Base-by-base conservation (phyloP, 2,888 invertebrate species). In the Tanypteryx hageni region DNA sequence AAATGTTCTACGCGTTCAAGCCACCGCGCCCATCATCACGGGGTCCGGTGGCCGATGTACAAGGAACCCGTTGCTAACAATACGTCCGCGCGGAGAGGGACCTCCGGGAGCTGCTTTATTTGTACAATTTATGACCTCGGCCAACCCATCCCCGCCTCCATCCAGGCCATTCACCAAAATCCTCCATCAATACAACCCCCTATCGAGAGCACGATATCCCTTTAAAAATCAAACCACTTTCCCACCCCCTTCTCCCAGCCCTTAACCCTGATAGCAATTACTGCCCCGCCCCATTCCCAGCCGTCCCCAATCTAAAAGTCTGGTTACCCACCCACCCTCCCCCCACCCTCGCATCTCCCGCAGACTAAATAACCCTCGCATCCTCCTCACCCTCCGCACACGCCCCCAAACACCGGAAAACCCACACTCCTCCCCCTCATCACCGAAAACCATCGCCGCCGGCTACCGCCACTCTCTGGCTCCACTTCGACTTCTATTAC, bases 391-490 rank as follows among this genome's bases (percentile, higher is more conserved):
- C 76, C 76, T 44, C 44, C 22, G 27, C n/a, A 76, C n/a, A 76
- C 22, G 76, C 76, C 22, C 76, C 76, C 76, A 9, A 76, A 16
- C 11, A 16, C 64, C 64, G 64, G 14, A 44, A 44, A 44, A 44
- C 44, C 44, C 44, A 44, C 44, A 44, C 44, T 44, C 44, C 44
- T 5, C 44, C 5, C 3, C 44, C 44, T 44, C 44, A 44, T 44
- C 76, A 10, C 76, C 76, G 14, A 76, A 76, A 76, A 44, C 44
- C 5, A 44, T 44, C 44, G 44, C 44, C 44, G 44, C 44, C 76
- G 76, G 76, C 76, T 76, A 76, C 76, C 76, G 76, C 27, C 76
- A 76, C 76, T 22, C 76, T 22, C 76, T 76, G 76, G 76, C 76
- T 22, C 76, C 76, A 27, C 64, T 7, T 64, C 64, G 64, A 64